Evolutionary conservation across 2,888 invertebrate genomes (phyloP), one percentile per base, ranked within the genome.

Genomic region (Chelonus formosanus): DNA sequence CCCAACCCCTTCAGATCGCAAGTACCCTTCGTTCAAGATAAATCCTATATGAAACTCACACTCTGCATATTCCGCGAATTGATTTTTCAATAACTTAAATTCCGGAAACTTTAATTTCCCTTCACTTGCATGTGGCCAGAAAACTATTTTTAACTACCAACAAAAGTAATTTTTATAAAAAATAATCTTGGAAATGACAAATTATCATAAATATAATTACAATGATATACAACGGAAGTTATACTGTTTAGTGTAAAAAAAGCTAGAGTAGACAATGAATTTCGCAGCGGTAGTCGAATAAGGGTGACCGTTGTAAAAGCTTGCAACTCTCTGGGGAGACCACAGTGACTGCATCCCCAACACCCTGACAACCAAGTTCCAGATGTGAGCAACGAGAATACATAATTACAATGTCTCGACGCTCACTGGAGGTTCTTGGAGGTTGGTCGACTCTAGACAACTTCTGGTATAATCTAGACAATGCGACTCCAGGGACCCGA

Each of bases 391-490:
- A 77, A 75, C 77, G 74, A 74, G 78, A 76, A 76, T 76, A 75
- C 79, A 76, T 80, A 80, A 80, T 80, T 79, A 78, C 76, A 75
- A 76, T 78, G 78, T 79, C 75, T 79, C 74, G 70, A 65, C 75
- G 69, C 70, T 73, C 76, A 74, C 74, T 70, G 59, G 68, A 69
- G n/a, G 50, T 57, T 47, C 61, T 72, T 69, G 73, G 67, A 75
- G 75, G 77, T 76, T 75, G 73, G 73, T 74, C 75, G 74, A 75
- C 70, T 74, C 75, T 65, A 61, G 67, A 68, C 68, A 58, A 67
- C 76, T 75, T 72, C 57, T 52, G 76, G 76, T 76, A 69, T 70
- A 80, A 78, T 78, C 77, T 74, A 76, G 76, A 74, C 76, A 74
- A 78, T 75, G 75, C 71, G 70, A 73, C 80, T 74, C 77, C 36